Conservation (phyloP, 2,113 vertebrate genomes). For the Odocoileus hemionus region DNA sequence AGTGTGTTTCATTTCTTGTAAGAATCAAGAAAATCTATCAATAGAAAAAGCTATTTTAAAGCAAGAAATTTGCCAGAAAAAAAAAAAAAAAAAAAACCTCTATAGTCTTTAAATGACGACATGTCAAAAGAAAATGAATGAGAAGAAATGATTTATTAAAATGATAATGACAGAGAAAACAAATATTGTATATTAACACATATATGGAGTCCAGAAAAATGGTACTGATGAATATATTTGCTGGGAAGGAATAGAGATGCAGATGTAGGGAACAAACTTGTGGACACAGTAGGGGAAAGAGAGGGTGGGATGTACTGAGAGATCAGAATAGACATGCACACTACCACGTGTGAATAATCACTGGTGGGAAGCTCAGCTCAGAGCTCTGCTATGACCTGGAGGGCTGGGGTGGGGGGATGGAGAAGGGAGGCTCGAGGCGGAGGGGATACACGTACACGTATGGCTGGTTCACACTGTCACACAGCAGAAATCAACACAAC, state of each 20-base stretch:
- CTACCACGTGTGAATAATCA: not conserved
- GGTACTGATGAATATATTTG: not conserved
- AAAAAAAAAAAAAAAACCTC: not conserved
- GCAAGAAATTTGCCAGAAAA: not conserved
- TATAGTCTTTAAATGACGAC: not conserved
- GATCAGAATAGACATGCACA: not conserved
- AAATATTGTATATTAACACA: not conserved
- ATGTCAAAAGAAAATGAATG: not conserved
- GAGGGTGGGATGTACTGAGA: not conserved
- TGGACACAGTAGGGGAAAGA: not conserved
- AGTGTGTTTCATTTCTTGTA: not conserved
- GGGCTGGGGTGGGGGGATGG: fast-evolving
- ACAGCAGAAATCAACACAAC: not conserved
- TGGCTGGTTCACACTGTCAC: not conserved
- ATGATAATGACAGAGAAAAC: not conserved
- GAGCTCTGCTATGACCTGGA: not conserved
- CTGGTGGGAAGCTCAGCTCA: not conserved
- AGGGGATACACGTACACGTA: not conserved
- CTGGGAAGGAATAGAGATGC: not conserved
- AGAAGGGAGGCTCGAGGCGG: not conserved
- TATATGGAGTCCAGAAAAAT: not conserved
- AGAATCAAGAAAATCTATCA: not conserved
- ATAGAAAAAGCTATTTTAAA: not conserved
- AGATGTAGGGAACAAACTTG: not conserved
- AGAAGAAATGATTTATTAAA: not conserved